Evolutionary conservation across 2,888 invertebrate species (phyloP).

Genomic region (Cosmia pyralina): DNA sequence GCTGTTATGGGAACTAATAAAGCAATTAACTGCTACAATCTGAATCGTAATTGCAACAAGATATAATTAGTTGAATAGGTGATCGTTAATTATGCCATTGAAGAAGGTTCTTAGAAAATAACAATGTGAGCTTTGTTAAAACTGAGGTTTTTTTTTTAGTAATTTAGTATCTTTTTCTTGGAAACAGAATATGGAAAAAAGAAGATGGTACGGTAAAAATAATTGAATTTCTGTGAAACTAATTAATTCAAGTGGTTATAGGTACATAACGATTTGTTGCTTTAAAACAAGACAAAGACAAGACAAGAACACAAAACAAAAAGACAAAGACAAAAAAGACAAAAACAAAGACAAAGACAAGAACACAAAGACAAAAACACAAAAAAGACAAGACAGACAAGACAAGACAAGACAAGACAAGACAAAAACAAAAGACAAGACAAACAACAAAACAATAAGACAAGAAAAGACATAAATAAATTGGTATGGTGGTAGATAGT

Average conservation of each 20-base stretch:
- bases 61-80: neutral
- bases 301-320: no score
- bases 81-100: neutral
- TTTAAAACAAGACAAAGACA: no score
- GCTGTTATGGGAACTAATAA: constrained; percentile 25
- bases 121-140: neutral
- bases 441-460: no score
- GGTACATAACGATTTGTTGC: neutral
- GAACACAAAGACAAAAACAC: no score
- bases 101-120: neutral
- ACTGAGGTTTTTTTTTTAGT: neutral
- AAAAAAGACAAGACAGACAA: no score
- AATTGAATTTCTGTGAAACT: neutral
- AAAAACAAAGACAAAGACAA: no score
- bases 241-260: neutral
- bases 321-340: no score
- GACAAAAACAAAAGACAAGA: no score
- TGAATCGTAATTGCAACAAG: constrained; percentile 16
- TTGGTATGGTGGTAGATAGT: no score
- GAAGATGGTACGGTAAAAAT: neutral
- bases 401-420: no score
- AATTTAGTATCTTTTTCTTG: neutral
- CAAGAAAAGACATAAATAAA: no score
- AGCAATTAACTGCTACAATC: constrained; percentile 14
- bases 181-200: neutral